phyloP scores from a whole-genome alignment of 37 sponge, comb jelly and placozoan species.

The Chondrosia reniformis region DNA sequence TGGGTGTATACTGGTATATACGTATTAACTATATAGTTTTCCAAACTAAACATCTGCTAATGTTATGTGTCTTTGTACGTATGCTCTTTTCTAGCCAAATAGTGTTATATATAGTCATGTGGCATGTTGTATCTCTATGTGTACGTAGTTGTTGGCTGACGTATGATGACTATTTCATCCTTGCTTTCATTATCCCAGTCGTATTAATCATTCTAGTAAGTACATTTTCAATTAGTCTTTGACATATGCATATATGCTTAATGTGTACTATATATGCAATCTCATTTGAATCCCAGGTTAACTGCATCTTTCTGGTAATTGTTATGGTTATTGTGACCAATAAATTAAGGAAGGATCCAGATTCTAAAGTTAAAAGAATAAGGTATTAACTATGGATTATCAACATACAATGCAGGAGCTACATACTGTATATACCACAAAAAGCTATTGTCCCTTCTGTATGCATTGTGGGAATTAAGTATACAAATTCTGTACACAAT shows the following conservation, averaged over 20 bases:
- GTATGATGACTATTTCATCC: conserved; percentile 47
- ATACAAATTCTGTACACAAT: too few relatives aligned
- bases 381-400: not conserved
- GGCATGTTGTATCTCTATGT: not conserved
- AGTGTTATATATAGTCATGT: too few relatives aligned
- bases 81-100: too few relatives aligned
- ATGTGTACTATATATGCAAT: not conserved
- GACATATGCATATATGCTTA: too few relatives aligned
- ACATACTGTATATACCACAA: too few relatives aligned
- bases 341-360: not conserved
- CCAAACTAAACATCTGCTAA: too few relatives aligned
- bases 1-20: too few relatives aligned
- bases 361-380: not conserved
- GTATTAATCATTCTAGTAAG: conserved; percentile 59
- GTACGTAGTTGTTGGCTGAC: conserved; percentile 66
- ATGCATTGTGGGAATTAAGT: too few relatives aligned
- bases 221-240: not conserved
- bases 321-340: conserved; percentile 1
- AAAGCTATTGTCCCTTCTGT: too few relatives aligned
- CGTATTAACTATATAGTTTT: too few relatives aligned
- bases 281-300: not conserved
- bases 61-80: too few relatives aligned
- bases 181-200: conserved; percentile 64
- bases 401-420: not conserved
- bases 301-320: not conserved